phyloP scores from a whole-genome alignment of 2,113 vertebrate genomes.

The Hippocampus abdominalis region DNA sequence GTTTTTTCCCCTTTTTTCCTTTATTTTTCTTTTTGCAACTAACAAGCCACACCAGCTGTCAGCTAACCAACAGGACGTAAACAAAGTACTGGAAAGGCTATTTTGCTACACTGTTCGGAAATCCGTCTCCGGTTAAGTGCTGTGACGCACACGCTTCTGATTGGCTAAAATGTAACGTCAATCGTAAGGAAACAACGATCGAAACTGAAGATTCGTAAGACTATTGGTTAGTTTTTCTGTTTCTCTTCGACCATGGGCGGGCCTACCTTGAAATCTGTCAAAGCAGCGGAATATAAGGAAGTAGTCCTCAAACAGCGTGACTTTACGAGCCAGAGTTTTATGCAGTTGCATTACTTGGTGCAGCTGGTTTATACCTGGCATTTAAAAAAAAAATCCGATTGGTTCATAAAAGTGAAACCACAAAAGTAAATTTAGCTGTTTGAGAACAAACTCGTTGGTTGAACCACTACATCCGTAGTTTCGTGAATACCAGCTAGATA shows the following conservation, averaged over 20 bases:
- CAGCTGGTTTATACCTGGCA: background rate
- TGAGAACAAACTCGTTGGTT: too few relatives aligned
- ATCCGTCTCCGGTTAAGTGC: constrained; percentile 51
- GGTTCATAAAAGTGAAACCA: too few relatives aligned
- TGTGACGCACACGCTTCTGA: constrained; percentile 20
- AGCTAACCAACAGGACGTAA: constrained; percentile 64
- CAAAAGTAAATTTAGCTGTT: too few relatives aligned
- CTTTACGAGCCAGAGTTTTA: background rate
- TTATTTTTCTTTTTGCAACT: background rate
- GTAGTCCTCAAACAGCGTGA: constrained; percentile 57
- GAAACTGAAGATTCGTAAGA: rapidly evolving
- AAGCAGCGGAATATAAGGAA: constrained; percentile 68
- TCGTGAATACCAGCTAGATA: too few relatives aligned
- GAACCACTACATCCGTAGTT: too few relatives aligned
- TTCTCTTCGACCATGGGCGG: constrained; percentile 31
- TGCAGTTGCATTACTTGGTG: background rate
- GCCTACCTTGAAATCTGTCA: constrained; percentile 44
- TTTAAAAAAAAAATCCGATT: background rate
- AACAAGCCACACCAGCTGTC: constrained; percentile 43
- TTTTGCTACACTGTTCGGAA: constrained; percentile 60
- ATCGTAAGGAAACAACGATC: constrained; percentile 14
- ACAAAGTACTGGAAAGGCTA: constrained; percentile 67
- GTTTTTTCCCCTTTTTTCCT: background rate
- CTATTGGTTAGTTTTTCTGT: constrained; percentile 36
- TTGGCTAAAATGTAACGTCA: constrained; percentile 37